Percentiles rank a stretch among this genome's conserved stretches.
Conservation (phyloP, 2,113 vertebrate genomes). For the Nyctereutes procyonoides region DNA sequence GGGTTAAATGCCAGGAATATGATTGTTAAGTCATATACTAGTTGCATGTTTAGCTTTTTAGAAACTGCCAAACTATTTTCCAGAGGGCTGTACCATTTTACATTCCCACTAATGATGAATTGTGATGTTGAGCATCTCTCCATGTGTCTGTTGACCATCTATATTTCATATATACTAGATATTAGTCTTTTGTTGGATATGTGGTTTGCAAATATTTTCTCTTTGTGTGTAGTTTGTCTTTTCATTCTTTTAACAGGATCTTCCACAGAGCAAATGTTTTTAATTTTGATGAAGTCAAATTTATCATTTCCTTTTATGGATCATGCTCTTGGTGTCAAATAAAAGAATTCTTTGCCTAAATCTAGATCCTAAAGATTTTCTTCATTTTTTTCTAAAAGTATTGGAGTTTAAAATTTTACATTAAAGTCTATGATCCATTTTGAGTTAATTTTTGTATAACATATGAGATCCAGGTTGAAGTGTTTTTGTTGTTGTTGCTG, state of each 20-base stretch:
- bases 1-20: neutral
- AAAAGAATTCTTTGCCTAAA: neutral
- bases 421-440: neutral
- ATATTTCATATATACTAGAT: neutral
- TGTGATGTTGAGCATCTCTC: neutral
- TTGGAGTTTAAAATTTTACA: neutral
- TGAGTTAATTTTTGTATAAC: neutral
- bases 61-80: neutral
- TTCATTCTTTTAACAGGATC: neutral
- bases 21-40: neutral
- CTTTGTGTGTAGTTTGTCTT: neutral
- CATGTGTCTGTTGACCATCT: neutral
- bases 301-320: neutral
- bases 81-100: neutral
- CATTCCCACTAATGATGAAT: neutral
- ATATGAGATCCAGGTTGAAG: neutral
- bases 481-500: neutral
- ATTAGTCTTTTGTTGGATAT: neutral
- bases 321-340: neutral
- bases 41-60: neutral
- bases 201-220: neutral
- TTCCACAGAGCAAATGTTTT: neutral
- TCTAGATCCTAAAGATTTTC: neutral
- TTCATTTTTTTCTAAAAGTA: neutral
- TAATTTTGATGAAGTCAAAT: neutral